A percentile compares a stretch with the other conserved stretches of the same genome.
These are phyloP conservation scores for Solen grandis DNA, from an alignment of 1,140 invertebrate species.

Conservation along the genomic window DNA sequence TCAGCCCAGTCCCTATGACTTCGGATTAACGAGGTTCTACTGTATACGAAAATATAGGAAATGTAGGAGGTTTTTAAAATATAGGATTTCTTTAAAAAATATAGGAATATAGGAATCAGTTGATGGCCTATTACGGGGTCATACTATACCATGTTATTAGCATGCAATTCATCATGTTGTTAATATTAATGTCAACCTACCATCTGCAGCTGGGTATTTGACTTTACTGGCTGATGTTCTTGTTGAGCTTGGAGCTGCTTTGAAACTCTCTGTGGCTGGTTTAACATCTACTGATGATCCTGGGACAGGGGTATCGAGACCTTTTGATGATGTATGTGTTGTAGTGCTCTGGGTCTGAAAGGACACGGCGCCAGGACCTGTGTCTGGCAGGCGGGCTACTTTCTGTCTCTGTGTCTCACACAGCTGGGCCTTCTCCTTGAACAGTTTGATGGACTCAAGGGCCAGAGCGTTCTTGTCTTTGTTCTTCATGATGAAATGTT, in stretches of 20 bases:
- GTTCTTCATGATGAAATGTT: conserved; percentile 66
- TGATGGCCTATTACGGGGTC: not conserved
- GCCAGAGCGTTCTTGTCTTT: conserved; percentile 89
- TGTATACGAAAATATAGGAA: not conserved
- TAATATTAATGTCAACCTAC: not conserved
- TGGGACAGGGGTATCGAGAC: too few relatives aligned
- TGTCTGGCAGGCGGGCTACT: conserved; percentile 60
- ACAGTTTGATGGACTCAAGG: conserved; percentile 91
- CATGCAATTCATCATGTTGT: not conserved
- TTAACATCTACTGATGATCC: too few relatives aligned
- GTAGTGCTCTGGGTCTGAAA: too few relatives aligned
- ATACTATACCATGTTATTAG: not conserved
- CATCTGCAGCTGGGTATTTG: not conserved
- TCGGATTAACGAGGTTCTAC: too few relatives aligned
- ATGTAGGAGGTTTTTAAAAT: not conserved
- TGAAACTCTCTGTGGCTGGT: too few relatives aligned
- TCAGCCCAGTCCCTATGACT: too few relatives aligned
- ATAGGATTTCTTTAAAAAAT: too few relatives aligned
- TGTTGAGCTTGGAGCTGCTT: too few relatives aligned
- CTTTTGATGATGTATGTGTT: too few relatives aligned
- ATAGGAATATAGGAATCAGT: too few relatives aligned
- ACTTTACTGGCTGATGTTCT: not conserved
- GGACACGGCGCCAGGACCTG: not conserved
- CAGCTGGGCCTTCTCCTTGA: conserved; percentile 88
- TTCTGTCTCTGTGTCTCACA: conserved; percentile 70